These are phyloP conservation scores for Cyphomyrus plagiostoma DNA, from an alignment of 2,113 vertebrate species.

Conservation along the genomic window DNA sequence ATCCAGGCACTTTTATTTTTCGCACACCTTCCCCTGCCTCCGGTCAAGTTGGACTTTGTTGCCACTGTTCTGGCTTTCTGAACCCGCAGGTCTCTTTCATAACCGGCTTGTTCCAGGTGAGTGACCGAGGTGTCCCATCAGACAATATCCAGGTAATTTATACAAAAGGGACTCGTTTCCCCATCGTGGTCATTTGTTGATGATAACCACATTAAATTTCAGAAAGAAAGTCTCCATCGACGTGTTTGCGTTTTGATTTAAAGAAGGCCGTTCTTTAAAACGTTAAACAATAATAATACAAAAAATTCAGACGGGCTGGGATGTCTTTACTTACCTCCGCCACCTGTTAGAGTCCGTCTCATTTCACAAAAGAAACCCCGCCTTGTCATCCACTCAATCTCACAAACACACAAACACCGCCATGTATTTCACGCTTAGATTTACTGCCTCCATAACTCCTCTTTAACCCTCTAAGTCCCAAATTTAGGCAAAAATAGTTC, in stretches of 20 bases:
- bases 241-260: neutral
- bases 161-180: neutral
- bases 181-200: neutral
- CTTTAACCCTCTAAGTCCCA: neutral
- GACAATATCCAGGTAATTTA: neutral
- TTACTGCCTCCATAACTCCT: neutral
- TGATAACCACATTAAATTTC: neutral
- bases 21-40: neutral
- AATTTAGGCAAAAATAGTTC: neutral
- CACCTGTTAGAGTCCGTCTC: neutral
- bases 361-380: neutral
- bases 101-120: neutral
- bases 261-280: neutral
- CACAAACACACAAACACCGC: neutral
- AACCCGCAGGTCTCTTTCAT: neutral
- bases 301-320: neutral
- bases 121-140: neutral
- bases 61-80: neutral
- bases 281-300: neutral
- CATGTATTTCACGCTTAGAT: neutral
- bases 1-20: neutral
- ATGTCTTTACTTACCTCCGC: neutral
- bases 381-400: neutral
- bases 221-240: neutral
- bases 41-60: neutral